Conservation (phyloP, 2,797 vertebrate species). For the Lacerta agilis region DNA sequence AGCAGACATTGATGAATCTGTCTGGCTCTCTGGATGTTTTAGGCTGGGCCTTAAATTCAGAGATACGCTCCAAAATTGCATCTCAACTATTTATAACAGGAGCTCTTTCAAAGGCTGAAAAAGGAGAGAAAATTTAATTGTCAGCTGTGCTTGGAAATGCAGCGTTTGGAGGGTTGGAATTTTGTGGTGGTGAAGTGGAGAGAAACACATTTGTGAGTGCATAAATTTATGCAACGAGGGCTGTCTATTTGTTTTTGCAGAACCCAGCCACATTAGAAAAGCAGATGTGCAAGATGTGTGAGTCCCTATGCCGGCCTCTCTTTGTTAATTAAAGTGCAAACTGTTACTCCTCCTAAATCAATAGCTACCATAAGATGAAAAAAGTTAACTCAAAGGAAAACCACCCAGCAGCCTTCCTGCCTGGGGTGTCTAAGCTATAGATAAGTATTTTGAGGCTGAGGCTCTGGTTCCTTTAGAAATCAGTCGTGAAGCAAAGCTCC, state of each 20-base stretch:
- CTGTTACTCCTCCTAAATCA: neutral
- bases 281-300: neutral
- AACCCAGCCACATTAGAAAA: neutral
- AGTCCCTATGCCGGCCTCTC: neutral
- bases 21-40: neutral
- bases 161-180: neutral
- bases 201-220: neutral
- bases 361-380: neutral
- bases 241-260: neutral
- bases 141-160: neutral
- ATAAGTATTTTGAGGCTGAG: neutral
- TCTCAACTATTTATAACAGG: neutral
- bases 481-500: neutral
- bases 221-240: neutral
- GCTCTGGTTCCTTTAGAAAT: neutral
- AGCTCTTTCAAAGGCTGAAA: fast-evolving
- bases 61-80: neutral
- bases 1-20: no score
- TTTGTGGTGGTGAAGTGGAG: neutral
- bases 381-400: neutral
- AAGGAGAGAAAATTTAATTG: fast-evolving
- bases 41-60: neutral
- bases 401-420: neutral
- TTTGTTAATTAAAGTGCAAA: neutral
- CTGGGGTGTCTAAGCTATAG: neutral